phyloP scores from a whole-genome alignment of 2,888 invertebrate genomes.

The Blera fallax region DNA sequence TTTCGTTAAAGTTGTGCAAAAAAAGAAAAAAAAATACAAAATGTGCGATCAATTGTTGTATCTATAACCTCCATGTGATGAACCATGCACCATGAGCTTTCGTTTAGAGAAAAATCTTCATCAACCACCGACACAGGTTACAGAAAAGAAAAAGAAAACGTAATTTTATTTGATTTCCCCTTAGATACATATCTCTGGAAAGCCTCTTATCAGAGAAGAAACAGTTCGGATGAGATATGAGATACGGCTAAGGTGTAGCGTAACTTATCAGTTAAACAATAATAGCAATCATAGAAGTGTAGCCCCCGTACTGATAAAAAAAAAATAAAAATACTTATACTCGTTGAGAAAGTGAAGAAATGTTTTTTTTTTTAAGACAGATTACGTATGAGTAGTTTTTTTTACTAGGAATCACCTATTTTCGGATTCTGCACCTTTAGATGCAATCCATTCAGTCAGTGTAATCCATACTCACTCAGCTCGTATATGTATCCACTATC shows the following conservation, averaged over 20 bases:
- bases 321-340: background rate
- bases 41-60: slow-evolving; percentile 15
- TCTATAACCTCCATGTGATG: slow-evolving; percentile 42
- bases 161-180: slow-evolving; percentile 32
- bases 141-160: background rate
- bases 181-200: slow-evolving; percentile 31
- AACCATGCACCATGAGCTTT: slow-evolving; percentile 14
- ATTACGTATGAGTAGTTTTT: slow-evolving; percentile 19
- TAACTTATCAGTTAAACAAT: slow-evolving; percentile 62
- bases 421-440: slow-evolving; percentile 44
- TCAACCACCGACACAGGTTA: slow-evolving; percentile 32
- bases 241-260: slow-evolving; percentile 53
- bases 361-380: slow-evolving; percentile 3
- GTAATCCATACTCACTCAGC: slow-evolving; percentile 48
- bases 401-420: slow-evolving; percentile 13
- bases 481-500: slow-evolving; percentile 27
- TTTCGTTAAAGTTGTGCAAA: background rate
- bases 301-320: slow-evolving; percentile 55
- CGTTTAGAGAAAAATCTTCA: slow-evolving; percentile 6
- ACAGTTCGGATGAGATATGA: slow-evolving; percentile 51
- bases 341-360: background rate
- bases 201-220: slow-evolving; percentile 51
- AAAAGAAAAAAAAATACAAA: slow-evolving; percentile 5
- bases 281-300: slow-evolving; percentile 60
- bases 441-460: slow-evolving; percentile 30